phyloP scores from a whole-genome alignment of 2,888 invertebrate genomes.

The Lasius platythorax region DNA sequence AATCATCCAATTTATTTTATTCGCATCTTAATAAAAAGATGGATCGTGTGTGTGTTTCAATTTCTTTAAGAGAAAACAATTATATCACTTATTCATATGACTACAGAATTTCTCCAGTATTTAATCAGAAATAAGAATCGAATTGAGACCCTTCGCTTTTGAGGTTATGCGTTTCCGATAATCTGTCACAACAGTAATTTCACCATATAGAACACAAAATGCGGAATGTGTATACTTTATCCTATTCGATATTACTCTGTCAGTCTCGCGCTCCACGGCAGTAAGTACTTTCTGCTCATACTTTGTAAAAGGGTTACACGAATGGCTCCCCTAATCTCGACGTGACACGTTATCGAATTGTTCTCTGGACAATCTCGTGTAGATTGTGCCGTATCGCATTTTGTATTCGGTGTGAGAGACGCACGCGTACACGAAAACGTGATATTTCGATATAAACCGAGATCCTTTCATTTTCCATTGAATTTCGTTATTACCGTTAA shows the following conservation, averaged over 20 bases:
- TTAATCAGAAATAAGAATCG: background rate
- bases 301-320: conserved; percentile 18
- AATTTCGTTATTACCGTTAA: background rate
- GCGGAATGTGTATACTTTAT: conserved; percentile 41
- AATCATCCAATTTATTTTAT: background rate
- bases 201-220: conserved; percentile 55
- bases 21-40: background rate
- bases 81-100: background rate
- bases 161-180: conserved; percentile 66
- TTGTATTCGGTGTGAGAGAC: background rate
- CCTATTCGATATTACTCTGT: conserved; percentile 47
- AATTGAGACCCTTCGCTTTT: background rate
- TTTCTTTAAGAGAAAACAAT: background rate
- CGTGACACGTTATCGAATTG: conserved; percentile 42
- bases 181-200: conserved; percentile 62
- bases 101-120: too few relatives aligned
- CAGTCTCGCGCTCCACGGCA: conserved; percentile 39
- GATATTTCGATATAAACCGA: background rate
- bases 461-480: background rate
- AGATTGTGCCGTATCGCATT: conserved; percentile 29
- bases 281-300: conserved; percentile 26
- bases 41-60: background rate
- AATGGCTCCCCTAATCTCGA: conserved; percentile 3
- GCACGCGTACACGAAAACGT: conserved; percentile 35
- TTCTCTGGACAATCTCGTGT: background rate